Base-by-base conservation (phyloP, 2,888 invertebrate species). In the Calameuta filiformis region DNA sequence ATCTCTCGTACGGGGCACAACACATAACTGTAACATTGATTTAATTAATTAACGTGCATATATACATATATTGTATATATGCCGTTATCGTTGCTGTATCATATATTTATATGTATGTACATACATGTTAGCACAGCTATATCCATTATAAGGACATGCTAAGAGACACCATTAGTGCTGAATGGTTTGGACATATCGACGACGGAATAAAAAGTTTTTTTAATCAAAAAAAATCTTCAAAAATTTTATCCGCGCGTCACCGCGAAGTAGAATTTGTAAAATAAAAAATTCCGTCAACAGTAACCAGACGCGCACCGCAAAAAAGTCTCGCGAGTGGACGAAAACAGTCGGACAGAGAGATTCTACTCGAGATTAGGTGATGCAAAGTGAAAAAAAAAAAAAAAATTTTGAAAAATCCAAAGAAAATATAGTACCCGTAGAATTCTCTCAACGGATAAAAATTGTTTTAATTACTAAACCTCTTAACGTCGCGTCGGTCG, bases 101-200 rank as follows among this genome's bases (percentile, higher is more conserved):
- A 23, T 56, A 15, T 56, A 23, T 56, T 6, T 56, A 56, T 56
- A 56, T 23, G 23, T 56, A 56, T 56, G 23, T 56, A 56, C 11
- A 83, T 83, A 83, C 84, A 87, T 81, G 84, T 87, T 86, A 85
- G 35, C 85, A 83, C 80, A 84, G 81, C 83, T 87, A 87, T 23
- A 40, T 83, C 85, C 80, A 75, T 82, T 85, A 86, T 85, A 81
- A 23, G 23, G n/a, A 34, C n/a, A 35, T 80, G 75, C 75, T 73
- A 56, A 73, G 75, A 68, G 71, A 76, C n/a, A 30, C 35, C 68
- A 35, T 79, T 80, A 30, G 75, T 80, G 80, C 31, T 37, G 31
- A 75, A 73, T 73, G 68, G 34, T 33, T 34, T 34, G 6, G 0
- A 56, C 0, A 9, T 56, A 56, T 56, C 9, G 9, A 56, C 9